phyloP scores from a whole-genome alignment of 2,888 invertebrate genomes.

The Cyclophora albipunctata region DNA sequence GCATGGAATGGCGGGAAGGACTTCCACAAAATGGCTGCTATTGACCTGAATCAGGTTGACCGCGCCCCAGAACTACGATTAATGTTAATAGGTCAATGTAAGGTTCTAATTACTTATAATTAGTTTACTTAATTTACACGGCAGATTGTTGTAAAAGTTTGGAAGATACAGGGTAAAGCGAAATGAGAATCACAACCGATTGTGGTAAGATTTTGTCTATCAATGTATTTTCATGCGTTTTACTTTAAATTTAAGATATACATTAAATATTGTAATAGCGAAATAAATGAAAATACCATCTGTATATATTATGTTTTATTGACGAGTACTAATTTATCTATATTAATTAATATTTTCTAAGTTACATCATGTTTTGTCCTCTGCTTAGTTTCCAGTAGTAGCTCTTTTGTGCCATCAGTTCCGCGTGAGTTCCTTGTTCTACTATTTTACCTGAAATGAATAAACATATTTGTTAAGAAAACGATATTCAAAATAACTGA shows the following conservation, averaged over 20 bases:
- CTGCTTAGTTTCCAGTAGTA: conserved; percentile 79
- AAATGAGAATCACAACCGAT: conserved; percentile 9
- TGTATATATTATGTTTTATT: conserved; percentile 1
- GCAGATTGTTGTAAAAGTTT: not conserved
- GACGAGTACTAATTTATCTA: not conserved
- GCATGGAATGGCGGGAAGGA: too few species aligned
- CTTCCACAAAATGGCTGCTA: too few species aligned
- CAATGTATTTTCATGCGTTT: not conserved
- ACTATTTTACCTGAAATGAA: conserved; percentile 77
- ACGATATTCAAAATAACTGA: not conserved
- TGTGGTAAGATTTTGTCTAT: conserved; percentile 6
- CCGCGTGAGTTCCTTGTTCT: conserved; percentile 83
- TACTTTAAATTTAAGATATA: too few species aligned
- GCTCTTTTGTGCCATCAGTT: conserved; percentile 78
- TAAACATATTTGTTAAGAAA: not conserved
- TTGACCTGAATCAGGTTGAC: too few species aligned
- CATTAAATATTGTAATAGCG: not conserved
- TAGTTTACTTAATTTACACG: too few species aligned
- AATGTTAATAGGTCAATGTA: too few species aligned
- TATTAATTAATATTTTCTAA: too few species aligned
- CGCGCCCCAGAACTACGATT: too few species aligned
- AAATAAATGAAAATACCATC: conserved; percentile 1
- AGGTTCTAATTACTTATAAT: too few species aligned
- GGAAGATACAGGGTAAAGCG: conserved; percentile 10
- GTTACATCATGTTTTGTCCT: conserved; percentile 38